Base-by-base conservation (phyloP, 2,888 invertebrate species). In the Hetaerina titia region DNA sequence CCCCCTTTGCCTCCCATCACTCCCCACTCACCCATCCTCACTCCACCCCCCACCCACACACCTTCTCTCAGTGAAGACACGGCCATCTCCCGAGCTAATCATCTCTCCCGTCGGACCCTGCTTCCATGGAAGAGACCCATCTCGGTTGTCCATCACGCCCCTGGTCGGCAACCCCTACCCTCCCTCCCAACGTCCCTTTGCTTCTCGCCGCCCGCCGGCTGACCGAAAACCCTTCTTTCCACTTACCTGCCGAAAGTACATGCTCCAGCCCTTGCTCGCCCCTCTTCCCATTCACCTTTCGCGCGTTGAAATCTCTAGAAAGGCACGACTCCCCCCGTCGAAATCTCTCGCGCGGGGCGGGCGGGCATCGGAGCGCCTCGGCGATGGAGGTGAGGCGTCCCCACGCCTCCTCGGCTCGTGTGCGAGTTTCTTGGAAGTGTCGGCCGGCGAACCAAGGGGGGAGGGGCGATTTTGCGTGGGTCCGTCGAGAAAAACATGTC, bases 401-500 rank as follows among this genome's bases (percentile, higher is more conserved):
- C 60, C 31, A 31, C 64, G 64, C 64, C 64, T 63, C 63, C 90
- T 90, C 31, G 25, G 60, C 45, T 31, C 63, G 6, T 19, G 25
- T 31, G 90, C 57, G 69, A 69, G 74, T 69, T 92, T 92, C 92
- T 64, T 69, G 92, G 92, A 92, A 92, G 92, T 57, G 92, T 92
- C 69, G 92, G 69, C 92, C 45, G 69, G 56, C 92, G 56, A 92
- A 74, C 69, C 56, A 56, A 15, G 63, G n/a, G 64, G 45, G 22
- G 22, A 22, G 69, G 69, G 69, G 92, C 69, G 74, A 74, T 45
- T 15, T 69, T 25, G 90, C 64, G 31, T 57, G 58, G 58, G 57
- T 90, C 90, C 31, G 92, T 69, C 74, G 92, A 60, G 92, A 92
- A 92, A 92, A 92, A 92, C 92, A 92, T 92, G 92, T 92, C 92